These are phyloP conservation scores for Agriotes lineatus DNA, from an alignment of 2,888 invertebrate genomes.

Conservation along the genomic window DNA sequence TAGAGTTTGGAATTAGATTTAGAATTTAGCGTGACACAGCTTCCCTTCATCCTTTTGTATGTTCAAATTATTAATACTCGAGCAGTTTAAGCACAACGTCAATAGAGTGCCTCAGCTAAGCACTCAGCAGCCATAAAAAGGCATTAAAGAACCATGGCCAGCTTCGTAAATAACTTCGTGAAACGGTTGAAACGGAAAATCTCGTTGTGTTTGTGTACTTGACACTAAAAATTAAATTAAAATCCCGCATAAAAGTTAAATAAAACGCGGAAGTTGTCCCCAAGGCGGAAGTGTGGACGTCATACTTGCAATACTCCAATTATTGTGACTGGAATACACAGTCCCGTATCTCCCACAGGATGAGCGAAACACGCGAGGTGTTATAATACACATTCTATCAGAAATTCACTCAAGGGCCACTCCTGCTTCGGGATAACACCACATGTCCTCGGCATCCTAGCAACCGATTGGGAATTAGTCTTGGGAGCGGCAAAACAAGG, in stretches of 20 bases:
- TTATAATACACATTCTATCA: no score
- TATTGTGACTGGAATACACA: no score
- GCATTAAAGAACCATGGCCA: neutral
- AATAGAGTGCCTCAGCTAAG: neutral
- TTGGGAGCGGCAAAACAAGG: neutral
- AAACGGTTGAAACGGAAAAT: neutral
- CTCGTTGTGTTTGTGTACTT: no score
- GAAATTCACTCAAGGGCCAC: no score
- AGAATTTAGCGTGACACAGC: constrained; percentile 2
- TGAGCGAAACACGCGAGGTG: no score
- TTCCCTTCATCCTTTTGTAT: constrained; percentile 6
- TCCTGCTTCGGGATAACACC: no score
- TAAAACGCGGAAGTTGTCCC: no score
- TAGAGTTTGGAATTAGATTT: constrained; percentile 8
- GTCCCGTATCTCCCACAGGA: no score
- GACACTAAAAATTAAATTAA: no score
- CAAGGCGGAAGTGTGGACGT: no score
- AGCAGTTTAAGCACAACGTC: neutral
- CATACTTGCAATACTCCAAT: no score
- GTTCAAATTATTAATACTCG: neutral
- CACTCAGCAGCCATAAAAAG: neutral
- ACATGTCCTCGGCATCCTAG: neutral
- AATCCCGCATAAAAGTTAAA: no score
- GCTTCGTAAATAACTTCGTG: neutral
- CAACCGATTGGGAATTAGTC: neutral